phyloP scores from a whole-genome alignment of 2,888 invertebrate genomes.

The Hydroisotoma schaefferi region DNA sequence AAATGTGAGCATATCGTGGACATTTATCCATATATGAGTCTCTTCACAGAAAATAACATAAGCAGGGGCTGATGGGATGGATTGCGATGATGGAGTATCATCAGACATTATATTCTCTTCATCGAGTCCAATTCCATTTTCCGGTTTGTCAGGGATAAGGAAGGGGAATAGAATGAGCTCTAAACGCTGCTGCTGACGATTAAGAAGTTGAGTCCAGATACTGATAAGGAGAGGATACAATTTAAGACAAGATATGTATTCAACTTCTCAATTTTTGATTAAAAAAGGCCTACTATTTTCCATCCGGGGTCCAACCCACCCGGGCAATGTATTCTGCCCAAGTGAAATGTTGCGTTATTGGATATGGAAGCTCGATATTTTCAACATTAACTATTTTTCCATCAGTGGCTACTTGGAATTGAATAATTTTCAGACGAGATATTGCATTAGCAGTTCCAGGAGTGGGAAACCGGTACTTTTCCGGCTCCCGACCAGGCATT shows the following conservation, averaged over 20 bases:
- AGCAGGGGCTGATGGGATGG: constrained; percentile 55
- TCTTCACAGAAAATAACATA: constrained; percentile 62
- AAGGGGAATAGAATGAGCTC: constrained; percentile 79
- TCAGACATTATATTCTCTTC: neutral
- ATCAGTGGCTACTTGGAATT: constrained; percentile 60
- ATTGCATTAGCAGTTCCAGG: constrained; percentile 88
- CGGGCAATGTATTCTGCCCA: constrained; percentile 94
- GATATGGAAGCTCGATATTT: constrained; percentile 70
- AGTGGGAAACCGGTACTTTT: constrained; percentile 67
- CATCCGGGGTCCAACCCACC: constrained; percentile 92
- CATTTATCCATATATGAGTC: constrained; percentile 85
- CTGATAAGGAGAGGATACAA: constrained; percentile 59
- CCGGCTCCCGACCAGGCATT: constrained; percentile 45
- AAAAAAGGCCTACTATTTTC: constrained; percentile 64
- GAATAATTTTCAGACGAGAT: constrained; percentile 68
- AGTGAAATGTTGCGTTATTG: constrained; percentile 76
- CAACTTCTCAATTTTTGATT: neutral
- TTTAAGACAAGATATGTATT: constrained; percentile 12
- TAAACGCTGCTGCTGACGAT: constrained; percentile 78
- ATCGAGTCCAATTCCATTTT: neutral
- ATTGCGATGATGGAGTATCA: neutral
- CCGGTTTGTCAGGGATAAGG: no score
- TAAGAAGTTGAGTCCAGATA: constrained; percentile 87
- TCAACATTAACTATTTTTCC: constrained; percentile 71
- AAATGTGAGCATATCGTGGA: constrained; percentile 82